Evolutionary conservation across 2,888 invertebrate genomes (phyloP).

Genomic region (Drosophila parthenogenetica): DNA sequence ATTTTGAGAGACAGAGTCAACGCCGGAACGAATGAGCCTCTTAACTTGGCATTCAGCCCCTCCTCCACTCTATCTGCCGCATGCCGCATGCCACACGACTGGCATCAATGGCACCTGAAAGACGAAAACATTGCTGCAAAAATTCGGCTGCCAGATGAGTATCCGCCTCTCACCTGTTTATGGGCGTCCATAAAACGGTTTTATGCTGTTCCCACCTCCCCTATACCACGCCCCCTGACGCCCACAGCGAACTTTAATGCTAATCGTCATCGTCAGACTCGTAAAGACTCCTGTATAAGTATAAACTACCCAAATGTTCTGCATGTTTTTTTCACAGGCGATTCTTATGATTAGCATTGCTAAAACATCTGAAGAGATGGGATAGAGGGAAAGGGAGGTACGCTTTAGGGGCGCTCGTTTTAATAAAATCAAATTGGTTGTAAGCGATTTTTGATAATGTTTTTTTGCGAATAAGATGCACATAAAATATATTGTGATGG

Average conservation of each 20-base stretch:
- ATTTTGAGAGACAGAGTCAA: conserved; percentile 58
- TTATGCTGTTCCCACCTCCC: conserved; percentile 47
- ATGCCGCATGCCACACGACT: conserved; percentile 2
- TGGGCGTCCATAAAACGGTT: conserved; percentile 68
- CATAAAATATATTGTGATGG: conserved; percentile 46
- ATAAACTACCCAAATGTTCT: conserved; percentile 44
- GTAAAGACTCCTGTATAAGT: conserved; percentile 49
- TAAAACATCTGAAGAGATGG: background rate
- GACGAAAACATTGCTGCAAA: conserved; percentile 33
- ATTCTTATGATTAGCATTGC: conserved; percentile 65
- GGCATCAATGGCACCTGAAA: conserved; percentile 50
- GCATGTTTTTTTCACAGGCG: conserved; percentile 22
- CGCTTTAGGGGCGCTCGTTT: conserved; percentile 49
- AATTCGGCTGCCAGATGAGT: conserved; percentile 43
- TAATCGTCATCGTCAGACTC: conserved; percentile 69
- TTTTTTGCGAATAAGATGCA: conserved; percentile 42
- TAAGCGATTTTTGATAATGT: conserved; percentile 63
- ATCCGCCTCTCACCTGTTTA: conserved; percentile 67
- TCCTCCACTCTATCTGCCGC: background rate
- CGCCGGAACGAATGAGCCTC: conserved; percentile 23
- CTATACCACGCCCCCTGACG: background rate
- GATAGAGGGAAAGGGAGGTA: conserved; percentile 10
- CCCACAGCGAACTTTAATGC: conserved; percentile 68
- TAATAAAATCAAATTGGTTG: conserved; percentile 74
- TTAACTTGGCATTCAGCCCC: background rate